These are phyloP conservation scores for Gymnoscopelus microlampas DNA, from an alignment of 2,797 vertebrate species.

Conservation along the genomic window DNA sequence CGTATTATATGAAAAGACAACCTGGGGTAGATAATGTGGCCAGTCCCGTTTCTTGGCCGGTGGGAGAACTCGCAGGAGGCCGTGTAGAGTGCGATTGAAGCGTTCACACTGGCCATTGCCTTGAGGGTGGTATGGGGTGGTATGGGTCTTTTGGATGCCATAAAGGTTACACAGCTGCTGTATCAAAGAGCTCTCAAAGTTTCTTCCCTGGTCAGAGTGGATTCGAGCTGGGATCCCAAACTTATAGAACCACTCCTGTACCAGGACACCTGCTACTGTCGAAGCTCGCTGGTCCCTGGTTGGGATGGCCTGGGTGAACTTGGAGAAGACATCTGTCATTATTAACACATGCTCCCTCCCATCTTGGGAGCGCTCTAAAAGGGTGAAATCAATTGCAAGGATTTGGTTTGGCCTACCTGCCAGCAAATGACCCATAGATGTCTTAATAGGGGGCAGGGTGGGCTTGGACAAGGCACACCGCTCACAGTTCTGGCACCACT, in stretches of 20 bases:
- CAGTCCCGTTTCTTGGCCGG: background rate
- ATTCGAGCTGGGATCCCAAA: background rate
- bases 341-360: background rate
- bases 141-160: background rate
- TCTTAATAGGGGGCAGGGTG: background rate
- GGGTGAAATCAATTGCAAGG: conserved; percentile 9
- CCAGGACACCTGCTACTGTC: background rate
- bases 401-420: background rate
- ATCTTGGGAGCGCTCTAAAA: background rate
- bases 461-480: background rate
- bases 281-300: conserved; percentile 9
- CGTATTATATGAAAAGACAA: conserved; percentile 4
- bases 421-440: background rate
- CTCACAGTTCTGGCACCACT: conserved; percentile 11
- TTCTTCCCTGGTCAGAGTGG: background rate
- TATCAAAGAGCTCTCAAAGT: background rate
- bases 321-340: conserved; percentile 14
- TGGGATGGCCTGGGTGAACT: conserved; percentile 14
- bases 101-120: conserved; percentile 14
- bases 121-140: background rate
- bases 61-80: background rate
- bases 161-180: conserved; percentile 7
- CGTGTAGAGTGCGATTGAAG: conserved; percentile 9
- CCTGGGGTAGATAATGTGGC: background rate
- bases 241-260: conserved; percentile 2